Evolutionary conservation across 2,113 vertebrate species (phyloP), one percentile per base, ranked within the genome.

Genomic region (Platichthys flesus): DNA sequence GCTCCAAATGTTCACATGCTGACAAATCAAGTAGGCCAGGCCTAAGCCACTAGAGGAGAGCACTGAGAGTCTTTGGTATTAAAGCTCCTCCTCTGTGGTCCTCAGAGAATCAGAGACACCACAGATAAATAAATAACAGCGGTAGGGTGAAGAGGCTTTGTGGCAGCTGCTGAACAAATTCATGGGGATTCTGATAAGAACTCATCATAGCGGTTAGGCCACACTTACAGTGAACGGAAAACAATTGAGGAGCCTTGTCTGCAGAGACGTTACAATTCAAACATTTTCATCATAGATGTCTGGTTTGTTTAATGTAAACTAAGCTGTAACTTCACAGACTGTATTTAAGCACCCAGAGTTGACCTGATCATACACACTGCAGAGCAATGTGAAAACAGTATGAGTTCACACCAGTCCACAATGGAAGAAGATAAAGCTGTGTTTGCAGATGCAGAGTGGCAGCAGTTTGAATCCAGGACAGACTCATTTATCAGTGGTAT

Each of bases 141-240:
- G 62, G 64, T 62, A 71, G 62, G 69, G 67, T 62, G 45, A 40
- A 49, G 55, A 85, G 72, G 79, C 72, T 78, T 82, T 79, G 81
- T 81, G 86, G 78, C 84, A 89, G 74, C 81, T 86, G 83, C 67
- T 87, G 84, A 74, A 79, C 64, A 86, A 75, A 90, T 85, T 78
- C 61, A 76, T 86, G 66, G 75, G 64, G 76, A 87, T 89, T 87
- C 82, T 85, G 85, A 87, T 88, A 85, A 86, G 77, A 77, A 74
- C 67, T 77, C 76, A 88, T 86, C 89, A 88, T 65, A 81, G 77
- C 9, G 9, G 75, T 76, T 73, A 76, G 77, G 78, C 72, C 74
- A 63, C 58, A 72, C 26, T 88, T 88, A 86, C 83, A 83, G 76
- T 16, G 40, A 31, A 42, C 54, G 20, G 58, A 42, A 75, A 76